phyloP scores from a whole-genome alignment of 2,888 invertebrate genomes.

The Rotaria sp. region DNA sequence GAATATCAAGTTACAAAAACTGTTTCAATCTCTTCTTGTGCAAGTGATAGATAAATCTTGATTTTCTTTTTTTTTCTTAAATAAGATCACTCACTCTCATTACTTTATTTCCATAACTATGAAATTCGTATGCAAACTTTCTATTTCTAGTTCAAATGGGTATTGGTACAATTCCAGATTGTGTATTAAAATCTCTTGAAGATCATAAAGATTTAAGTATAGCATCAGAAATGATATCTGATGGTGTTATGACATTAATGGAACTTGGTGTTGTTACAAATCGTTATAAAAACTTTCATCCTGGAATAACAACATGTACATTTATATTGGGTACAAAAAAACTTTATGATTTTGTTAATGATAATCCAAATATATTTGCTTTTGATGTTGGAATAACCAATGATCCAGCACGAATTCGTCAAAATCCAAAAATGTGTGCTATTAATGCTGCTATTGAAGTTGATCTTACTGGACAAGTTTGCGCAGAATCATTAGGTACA shows the following conservation, averaged over 20 bases:
- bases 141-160: background rate
- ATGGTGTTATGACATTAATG: background rate
- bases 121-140: too few relatives aligned
- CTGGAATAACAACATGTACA: slow-evolving; percentile 18
- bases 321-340: slow-evolving; percentile 17
- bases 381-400: slow-evolving; percentile 2
- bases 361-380: slow-evolving; percentile 21
- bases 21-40: too few relatives aligned
- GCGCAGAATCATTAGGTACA: slow-evolving; percentile 26
- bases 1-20: too few relatives aligned
- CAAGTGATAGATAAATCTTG: too few relatives aligned
- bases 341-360: slow-evolving; percentile 29
- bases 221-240: slow-evolving; percentile 31
- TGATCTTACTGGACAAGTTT: slow-evolving; percentile 34
- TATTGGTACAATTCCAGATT: slow-evolving; percentile 24
- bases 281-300: background rate
- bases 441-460: slow-evolving; percentile 31
- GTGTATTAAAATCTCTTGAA: background rate
- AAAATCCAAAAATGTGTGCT: slow-evolving; percentile 31
- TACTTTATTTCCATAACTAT: too few relatives aligned
- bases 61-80: too few relatives aligned
- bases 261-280: slow-evolving; percentile 23
- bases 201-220: slow-evolving; percentile 33
- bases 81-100: too few relatives aligned
- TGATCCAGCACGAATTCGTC: background rate